These are phyloP conservation scores for Pterocles gutturalis DNA, from an alignment of 2,113 vertebrate genomes.

Conservation along the genomic window DNA sequence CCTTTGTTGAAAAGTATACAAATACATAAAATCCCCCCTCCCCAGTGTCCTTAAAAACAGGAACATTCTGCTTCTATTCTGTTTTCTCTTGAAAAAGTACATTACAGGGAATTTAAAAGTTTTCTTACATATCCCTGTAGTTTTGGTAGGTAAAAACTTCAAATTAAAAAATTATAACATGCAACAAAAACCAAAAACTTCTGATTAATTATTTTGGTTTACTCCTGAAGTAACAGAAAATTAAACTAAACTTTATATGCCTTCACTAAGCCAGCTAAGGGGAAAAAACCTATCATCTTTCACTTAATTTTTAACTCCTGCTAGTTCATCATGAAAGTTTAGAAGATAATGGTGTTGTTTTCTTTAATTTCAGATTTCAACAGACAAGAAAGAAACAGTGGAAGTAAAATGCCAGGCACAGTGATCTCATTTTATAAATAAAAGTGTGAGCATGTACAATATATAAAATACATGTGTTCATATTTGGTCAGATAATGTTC, in stretches of 20 bases:
- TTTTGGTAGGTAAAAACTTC: not conserved
- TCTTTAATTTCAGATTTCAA: conserved; percentile 18
- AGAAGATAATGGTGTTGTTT: not conserved
- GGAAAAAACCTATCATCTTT: not conserved
- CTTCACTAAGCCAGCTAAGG: not conserved
- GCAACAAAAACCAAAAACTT: not conserved
- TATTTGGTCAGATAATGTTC: conserved; percentile 62
- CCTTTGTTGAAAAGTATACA: not conserved
- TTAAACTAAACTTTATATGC: not conserved
- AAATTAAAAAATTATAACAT: not conserved
- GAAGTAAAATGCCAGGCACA: not conserved
- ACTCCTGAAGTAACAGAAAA: not conserved
- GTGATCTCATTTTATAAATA: conserved; percentile 60
- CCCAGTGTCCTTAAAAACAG: not conserved
- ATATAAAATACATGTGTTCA: conserved; percentile 68
- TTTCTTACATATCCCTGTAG: not conserved
- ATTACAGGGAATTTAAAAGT: not conserved
- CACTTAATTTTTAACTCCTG: not conserved
- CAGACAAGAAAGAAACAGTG: not conserved
- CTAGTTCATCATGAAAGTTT: not conserved
- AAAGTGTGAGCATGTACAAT: conserved; percentile 36
- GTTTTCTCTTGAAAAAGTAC: not conserved
- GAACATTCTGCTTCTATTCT: not conserved
- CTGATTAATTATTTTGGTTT: not conserved
- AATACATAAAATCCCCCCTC: not conserved